phyloP scores from a whole-genome alignment of 2,888 invertebrate species.

The Apeira syringaria region DNA sequence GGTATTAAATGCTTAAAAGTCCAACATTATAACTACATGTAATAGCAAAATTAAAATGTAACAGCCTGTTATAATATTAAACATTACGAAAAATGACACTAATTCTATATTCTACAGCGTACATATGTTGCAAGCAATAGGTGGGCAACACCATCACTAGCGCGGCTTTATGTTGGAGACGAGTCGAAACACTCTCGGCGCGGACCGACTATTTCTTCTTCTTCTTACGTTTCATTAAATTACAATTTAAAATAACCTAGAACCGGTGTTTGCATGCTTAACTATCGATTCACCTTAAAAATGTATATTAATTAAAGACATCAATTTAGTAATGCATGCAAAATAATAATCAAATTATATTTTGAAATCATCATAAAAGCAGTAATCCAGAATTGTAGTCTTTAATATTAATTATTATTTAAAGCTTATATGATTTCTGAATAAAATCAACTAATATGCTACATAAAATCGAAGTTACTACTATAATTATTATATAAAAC shows the following conservation, averaged over 20 bases:
- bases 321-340: no score
- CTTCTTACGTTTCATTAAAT: slow-evolving; percentile 5
- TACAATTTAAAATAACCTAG: slow-evolving; percentile 46
- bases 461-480: slow-evolving; percentile 54
- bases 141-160: no score
- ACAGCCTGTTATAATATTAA: slow-evolving; percentile 15
- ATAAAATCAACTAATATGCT: slow-evolving; percentile 54
- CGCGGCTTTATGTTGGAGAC: background rate
- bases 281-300: slow-evolving; percentile 51
- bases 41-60: slow-evolving; percentile 17
- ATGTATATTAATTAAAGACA: slow-evolving; percentile 33
- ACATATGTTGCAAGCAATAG: background rate
- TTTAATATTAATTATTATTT: slow-evolving; percentile 35
- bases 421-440: slow-evolving; percentile 51
- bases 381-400: slow-evolving; percentile 33
- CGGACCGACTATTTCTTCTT: background rate
- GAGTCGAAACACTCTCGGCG: background rate
- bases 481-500: slow-evolving; percentile 53
- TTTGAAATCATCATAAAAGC: slow-evolving; percentile 38
- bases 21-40: slow-evolving; percentile 12
- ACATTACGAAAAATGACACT: slow-evolving; percentile 12
- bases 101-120: slow-evolving; percentile 21
- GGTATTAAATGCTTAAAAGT: slow-evolving; percentile 17
- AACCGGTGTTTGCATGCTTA: slow-evolving; percentile 57
- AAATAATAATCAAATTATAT: no score